Percentiles rank a stretch among this genome's conserved stretches.
These are phyloP conservation scores for Balearica regulorum DNA, from an alignment of 2,797 vertebrate genomes.

Conservation along the genomic window DNA sequence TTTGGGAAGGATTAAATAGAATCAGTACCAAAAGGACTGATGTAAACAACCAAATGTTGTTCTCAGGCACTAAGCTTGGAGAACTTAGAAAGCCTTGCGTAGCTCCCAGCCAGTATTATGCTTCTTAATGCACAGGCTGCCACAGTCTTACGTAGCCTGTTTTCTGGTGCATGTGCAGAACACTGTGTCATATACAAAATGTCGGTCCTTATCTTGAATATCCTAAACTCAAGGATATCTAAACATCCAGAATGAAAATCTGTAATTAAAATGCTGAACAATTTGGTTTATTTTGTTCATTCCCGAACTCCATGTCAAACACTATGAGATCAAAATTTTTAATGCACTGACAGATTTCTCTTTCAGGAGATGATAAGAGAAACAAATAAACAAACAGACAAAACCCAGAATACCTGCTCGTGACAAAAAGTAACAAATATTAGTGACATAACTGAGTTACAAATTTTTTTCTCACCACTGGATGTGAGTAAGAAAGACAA, in stretches of 20 bases:
- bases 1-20: background rate
- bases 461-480: background rate
- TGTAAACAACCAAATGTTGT: background rate
- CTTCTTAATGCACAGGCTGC: background rate
- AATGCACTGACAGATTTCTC: background rate
- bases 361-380: background rate
- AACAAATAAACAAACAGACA: no score
- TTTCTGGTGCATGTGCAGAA: accelerated
- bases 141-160: accelerated
- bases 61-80: background rate
- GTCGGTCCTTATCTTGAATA: background rate
- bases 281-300: background rate
- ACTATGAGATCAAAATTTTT: background rate
- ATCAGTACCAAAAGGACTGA: background rate
- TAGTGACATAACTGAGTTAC: background rate
- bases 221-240: background rate
- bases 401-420: background rate
- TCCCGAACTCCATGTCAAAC: accelerated
- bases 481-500: background rate
- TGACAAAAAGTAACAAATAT: background rate
- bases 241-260: background rate
- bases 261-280: background rate
- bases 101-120: background rate
- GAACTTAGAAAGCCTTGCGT: background rate
- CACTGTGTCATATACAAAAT: background rate